Conservation (phyloP, 2,797 vertebrate genomes). For the Pygocentrus nattereri region DNA sequence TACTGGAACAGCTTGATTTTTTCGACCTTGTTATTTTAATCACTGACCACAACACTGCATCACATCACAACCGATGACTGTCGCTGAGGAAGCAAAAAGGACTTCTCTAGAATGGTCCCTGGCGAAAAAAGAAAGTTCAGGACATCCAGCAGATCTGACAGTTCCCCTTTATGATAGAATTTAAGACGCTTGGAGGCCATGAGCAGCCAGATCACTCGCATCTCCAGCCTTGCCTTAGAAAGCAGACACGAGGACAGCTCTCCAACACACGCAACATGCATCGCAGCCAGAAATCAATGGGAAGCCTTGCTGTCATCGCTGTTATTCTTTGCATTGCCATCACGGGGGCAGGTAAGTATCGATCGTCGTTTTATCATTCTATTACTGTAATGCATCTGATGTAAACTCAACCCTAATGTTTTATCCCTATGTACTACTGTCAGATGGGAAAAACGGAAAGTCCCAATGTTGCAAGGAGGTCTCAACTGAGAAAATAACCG, state of each 20-base stretch:
- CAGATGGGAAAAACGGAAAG: slow-evolving; percentile 54
- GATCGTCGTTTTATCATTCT: neutral
- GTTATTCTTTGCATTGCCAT: slow-evolving; percentile 48
- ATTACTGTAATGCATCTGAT: neutral
- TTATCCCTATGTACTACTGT: neutral
- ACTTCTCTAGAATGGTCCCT: neutral
- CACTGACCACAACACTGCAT: neutral
- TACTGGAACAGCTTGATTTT: no score
- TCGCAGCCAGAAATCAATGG: slow-evolving; percentile 59
- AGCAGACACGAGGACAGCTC: neutral
- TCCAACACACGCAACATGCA: slow-evolving; percentile 55
- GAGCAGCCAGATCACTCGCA: neutral
- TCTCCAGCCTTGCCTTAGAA: slow-evolving; percentile 36
- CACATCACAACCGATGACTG: neutral
- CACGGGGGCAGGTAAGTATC: slow-evolving; percentile 64
- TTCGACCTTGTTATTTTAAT: neutral
- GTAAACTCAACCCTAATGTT: neutral
- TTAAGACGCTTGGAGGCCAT: slow-evolving; percentile 56
- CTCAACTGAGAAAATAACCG: slow-evolving; percentile 52
- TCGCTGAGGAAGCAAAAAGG: neutral
- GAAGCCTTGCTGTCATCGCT: slow-evolving; percentile 56
- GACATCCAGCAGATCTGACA: slow-evolving; percentile 21
- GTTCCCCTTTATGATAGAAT: slow-evolving; percentile 68
- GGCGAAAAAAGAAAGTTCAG: neutral
- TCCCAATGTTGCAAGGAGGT: slow-evolving; percentile 66